A percentile compares a stretch with the other conserved stretches of the same genome.
Evolutionary conservation across 2,888 invertebrate genomes (phyloP).

Genomic region (Craniophora ligustri): DNA sequence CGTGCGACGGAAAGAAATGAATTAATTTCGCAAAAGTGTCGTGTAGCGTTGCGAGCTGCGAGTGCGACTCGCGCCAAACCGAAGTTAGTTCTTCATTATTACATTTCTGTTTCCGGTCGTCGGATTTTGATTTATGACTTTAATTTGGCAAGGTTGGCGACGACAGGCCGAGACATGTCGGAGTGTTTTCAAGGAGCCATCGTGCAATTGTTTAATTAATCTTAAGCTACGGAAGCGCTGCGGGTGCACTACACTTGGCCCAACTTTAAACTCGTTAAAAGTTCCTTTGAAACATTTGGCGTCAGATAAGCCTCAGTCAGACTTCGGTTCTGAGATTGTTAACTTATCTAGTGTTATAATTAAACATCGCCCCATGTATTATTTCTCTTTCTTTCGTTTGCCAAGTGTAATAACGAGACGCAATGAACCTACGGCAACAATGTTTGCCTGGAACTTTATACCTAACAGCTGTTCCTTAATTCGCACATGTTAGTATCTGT

Average conservation of each 20-base stretch:
- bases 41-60: conserved; percentile 65
- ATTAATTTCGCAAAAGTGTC: conserved; percentile 66
- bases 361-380: conserved; percentile 75
- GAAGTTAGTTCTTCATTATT: conserved; percentile 82
- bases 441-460: conserved; percentile 16
- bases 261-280: conserved; percentile 89
- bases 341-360: conserved; percentile 86
- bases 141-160: conserved; percentile 88
- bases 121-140: conserved; percentile 87
- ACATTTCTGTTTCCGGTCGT: conserved; percentile 84
- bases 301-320: conserved; percentile 87
- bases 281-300: conserved; percentile 88
- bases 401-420: conserved; percentile 29
- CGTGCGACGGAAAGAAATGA: conserved; percentile 65
- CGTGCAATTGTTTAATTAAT: conserved; percentile 89
- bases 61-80: conserved; percentile 60
- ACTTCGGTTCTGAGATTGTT: conserved; percentile 84
- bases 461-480: conserved; percentile 3
- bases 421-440: conserved; percentile 5
- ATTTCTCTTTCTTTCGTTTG: conserved; percentile 59
- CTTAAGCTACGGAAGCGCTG: conserved; percentile 82
- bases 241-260: conserved; percentile 86
- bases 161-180: conserved; percentile 88
- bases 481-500: too few relatives aligned
- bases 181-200: conserved; percentile 88